Base-by-base conservation (phyloP, 2,888 invertebrate genomes). In the Cheilosia urbana region DNA sequence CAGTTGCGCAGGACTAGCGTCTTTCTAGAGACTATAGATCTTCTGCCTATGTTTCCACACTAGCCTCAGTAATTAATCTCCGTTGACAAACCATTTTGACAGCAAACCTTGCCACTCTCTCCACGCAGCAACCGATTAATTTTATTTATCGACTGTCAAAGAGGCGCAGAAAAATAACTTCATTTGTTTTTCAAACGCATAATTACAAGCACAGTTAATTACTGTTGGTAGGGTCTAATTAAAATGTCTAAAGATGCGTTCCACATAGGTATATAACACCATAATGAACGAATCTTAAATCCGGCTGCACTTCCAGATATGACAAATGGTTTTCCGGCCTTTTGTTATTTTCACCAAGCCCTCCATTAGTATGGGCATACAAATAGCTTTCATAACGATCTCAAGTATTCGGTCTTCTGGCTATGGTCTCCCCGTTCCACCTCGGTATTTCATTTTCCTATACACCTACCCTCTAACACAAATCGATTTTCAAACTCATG, bases 371-470 rank as follows among this genome's bases (percentile, higher is more conserved):
- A 37, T 71, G 24, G 34, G 34, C 51, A 17, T n/a, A 62, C 49
- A 49, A 82, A 77, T 65, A 47, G 62, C 24, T 76, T 19, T 71
- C 45, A 21, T 77, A 71, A 82, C 78, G 65, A 82, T 45, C 45
- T 30, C 37, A 57, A 65, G 34, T 30, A 71, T 58, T 51, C 51
- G 60, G 60, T 65, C 72, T 72, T 65, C 58, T 53, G 37, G 27
- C 37, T 37, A 53, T 27, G 73, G 75, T 49, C 65, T 72, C 87
- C 13, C 13, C 37, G 37, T 37, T 13, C 51, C 15, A n/a, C 42
- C 13, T 13, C 42, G n/a, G 6, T 42, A 4, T n/a, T 27, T 7
- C 6, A 6, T 45, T n/a, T n/a, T 6, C 7, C 7, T 7, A 45
- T 34, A 11, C 11, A 45, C n/a, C 6, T 17, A 45, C 45, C 45